phyloP scores from a whole-genome alignment of 2,797 vertebrate genomes.

The Pyrocephalus nanus region DNA sequence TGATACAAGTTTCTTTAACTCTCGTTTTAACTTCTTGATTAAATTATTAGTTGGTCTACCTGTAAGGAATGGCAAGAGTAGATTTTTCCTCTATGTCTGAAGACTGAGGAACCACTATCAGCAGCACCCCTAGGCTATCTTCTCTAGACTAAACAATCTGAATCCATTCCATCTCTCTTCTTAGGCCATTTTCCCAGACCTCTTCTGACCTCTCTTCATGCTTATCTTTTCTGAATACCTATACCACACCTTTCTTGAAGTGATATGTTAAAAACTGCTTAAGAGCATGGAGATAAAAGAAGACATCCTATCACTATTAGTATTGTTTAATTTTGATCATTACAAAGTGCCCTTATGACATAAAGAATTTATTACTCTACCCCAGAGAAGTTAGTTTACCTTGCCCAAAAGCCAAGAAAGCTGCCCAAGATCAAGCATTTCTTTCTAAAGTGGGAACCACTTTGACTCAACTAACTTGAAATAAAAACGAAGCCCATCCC shows the following conservation, averaged over 20 bases:
- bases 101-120: not conserved
- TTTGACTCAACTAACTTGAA: not conserved
- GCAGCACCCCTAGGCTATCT: not conserved
- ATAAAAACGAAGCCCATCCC: not conserved
- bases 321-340: not conserved
- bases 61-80: not conserved
- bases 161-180: not conserved
- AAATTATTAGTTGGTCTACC: not conserved
- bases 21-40: not conserved
- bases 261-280: not conserved
- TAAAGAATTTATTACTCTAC: not conserved
- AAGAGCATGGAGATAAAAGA: not conserved
- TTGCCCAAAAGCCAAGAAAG: not conserved
- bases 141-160: not conserved
- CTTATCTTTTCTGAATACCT: not conserved
- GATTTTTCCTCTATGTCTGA: not conserved
- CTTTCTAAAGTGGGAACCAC: not conserved
- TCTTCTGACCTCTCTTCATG: not conserved
- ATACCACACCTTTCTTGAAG: not conserved
- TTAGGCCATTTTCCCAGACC: not conserved
- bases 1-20: not conserved
- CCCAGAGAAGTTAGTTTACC: not conserved
- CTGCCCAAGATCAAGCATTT: not conserved
- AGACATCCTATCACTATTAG: not conserved
- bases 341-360: not conserved